These are phyloP conservation scores for Acleris literana DNA, from an alignment of 2,888 invertebrate species.

Conservation along the genomic window DNA sequence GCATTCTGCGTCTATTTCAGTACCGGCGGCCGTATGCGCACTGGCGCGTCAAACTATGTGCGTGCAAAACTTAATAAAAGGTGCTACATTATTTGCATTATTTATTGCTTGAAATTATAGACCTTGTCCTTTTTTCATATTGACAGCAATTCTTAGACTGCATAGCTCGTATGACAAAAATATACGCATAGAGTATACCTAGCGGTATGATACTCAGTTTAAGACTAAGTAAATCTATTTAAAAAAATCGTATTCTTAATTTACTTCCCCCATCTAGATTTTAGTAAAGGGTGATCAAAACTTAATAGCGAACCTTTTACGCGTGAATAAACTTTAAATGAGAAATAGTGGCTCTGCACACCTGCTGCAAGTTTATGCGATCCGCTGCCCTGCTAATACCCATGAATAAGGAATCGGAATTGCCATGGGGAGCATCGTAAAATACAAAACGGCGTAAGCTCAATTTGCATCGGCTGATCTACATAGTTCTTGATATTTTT, in stretches of 20 bases:
- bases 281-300: neutral
- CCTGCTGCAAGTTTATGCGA: conserved; percentile 53
- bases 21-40: conserved; percentile 40
- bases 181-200: no score
- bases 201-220: no score
- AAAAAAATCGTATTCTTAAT: no score
- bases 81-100: conserved; percentile 25
- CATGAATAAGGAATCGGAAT: conserved; percentile 46
- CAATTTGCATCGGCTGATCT: conserved; percentile 17
- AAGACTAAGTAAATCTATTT: no score
- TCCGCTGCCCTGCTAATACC: conserved; percentile 43
- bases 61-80: conserved; percentile 32
- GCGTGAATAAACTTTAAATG: conserved; percentile 25
- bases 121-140: conserved; percentile 4
- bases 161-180: no score
- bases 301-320: conserved; percentile 20
- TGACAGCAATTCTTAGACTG: neutral
- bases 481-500: neutral
- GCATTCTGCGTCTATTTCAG: conserved; percentile 72
- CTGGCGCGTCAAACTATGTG: conserved; percentile 33
- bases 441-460: conserved; percentile 8
- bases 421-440: conserved; percentile 16
- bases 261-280: no score
- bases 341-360: conserved; percentile 38
- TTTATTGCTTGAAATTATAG: conserved; percentile 13